Evolutionary conservation across 2,797 vertebrate species (phyloP).

Genomic region (Spea hammondii): DNA sequence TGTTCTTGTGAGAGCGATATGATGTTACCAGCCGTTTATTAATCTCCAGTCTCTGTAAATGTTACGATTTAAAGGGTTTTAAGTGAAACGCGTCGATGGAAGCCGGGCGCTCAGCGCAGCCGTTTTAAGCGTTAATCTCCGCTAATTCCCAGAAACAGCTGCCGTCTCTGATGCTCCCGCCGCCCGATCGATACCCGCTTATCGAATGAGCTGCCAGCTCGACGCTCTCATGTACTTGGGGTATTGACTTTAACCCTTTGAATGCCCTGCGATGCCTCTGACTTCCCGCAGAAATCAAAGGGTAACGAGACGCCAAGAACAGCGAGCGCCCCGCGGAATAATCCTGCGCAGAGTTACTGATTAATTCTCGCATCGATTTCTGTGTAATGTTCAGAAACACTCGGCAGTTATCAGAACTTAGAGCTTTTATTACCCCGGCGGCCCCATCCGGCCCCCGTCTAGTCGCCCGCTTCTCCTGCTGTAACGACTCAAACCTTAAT

Average conservation of each 20-base stretch:
- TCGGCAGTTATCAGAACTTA: not conserved
- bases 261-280: not conserved
- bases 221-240: not conserved
- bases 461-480: no score
- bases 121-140: not conserved
- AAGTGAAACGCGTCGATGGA: no score
- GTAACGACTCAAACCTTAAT: no score
- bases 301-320: not conserved
- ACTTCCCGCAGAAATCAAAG: not conserved
- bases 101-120: not conserved
- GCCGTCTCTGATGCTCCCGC: not conserved
- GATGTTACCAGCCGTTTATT: no score
- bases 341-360: not conserved
- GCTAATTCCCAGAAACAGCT: constrained; percentile 13
- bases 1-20: no score
- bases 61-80: no score
- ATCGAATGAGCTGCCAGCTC: not conserved
- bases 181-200: constrained; percentile 1
- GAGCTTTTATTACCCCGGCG: not conserved
- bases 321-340: not conserved
- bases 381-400: not conserved
- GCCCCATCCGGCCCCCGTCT: no score
- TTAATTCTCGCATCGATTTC: not conserved
- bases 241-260: not conserved
- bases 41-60: no score